These are phyloP conservation scores for Dynastes maya DNA, from an alignment of 2,888 invertebrate species.

Conservation along the genomic window DNA sequence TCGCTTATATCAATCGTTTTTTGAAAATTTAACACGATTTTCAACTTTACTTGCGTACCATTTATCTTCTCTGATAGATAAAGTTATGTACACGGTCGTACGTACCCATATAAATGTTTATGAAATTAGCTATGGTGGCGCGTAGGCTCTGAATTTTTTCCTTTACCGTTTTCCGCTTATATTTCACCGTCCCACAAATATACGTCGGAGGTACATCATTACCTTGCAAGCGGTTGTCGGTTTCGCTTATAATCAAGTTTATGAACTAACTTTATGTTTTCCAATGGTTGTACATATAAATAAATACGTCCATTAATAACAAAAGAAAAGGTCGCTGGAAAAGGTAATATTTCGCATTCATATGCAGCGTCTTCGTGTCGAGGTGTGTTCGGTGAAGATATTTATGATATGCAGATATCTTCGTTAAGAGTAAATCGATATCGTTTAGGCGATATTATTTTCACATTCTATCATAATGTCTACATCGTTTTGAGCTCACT, in stretches of 20 bases:
- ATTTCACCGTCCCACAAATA: slow-evolving; percentile 26
- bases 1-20: no score
- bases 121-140: slow-evolving; percentile 17
- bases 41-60: not conserved
- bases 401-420: not conserved
- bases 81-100: not conserved
- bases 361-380: slow-evolving; percentile 14
- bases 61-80: not conserved
- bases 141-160: slow-evolving; percentile 7
- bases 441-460: not conserved
- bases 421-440: not conserved
- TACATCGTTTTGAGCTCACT: not conserved
- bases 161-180: slow-evolving; percentile 1
- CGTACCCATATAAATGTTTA: slow-evolving; percentile 1
- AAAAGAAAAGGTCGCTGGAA: slow-evolving; percentile 23
- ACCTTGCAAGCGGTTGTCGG: not conserved
- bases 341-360: slow-evolving; percentile 26
- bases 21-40: not conserved
- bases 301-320: slow-evolving; percentile 25
- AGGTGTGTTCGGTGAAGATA: slow-evolving; percentile 19
- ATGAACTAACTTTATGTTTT: slow-evolving; percentile 23
- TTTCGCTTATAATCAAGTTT: slow-evolving; percentile 32
- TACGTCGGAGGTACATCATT: slow-evolving; percentile 32
- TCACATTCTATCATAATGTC: not conserved
- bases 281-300: slow-evolving; percentile 1